These are phyloP conservation scores for Megalopta genalis DNA, from an alignment of 1,140 invertebrate species.

Conservation along the genomic window DNA sequence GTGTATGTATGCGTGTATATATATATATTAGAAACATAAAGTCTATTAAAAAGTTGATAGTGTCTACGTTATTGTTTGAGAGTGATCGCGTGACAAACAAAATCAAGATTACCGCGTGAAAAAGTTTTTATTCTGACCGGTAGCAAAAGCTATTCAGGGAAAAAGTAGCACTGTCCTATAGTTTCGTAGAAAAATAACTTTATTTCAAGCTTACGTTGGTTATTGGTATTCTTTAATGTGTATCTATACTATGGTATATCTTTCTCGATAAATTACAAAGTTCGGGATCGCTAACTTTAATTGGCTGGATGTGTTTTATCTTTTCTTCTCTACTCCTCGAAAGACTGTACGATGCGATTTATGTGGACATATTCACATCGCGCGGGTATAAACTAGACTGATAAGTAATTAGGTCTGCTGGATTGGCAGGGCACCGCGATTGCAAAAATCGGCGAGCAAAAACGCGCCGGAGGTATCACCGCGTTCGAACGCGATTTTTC, in stretches of 20 bases:
- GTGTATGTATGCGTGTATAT: too few species aligned
- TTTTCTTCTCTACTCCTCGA: conserved; percentile 52
- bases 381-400: conserved; percentile 56
- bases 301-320: conserved; percentile 25
- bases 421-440: conserved; percentile 54
- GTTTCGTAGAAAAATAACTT: conserved; percentile 69
- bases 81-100: not conserved
- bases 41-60: conserved; percentile 1
- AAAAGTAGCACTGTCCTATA: conserved; percentile 63
- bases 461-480: not conserved
- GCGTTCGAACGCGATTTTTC: conserved; percentile 46
- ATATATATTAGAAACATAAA: not conserved
- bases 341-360: conserved; percentile 53
- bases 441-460: conserved; percentile 45
- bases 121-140: conserved; percentile 37
- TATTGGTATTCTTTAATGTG: not conserved
- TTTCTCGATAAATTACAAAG: conserved; percentile 65
- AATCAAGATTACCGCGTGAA: not conserved
- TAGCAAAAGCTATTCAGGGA: conserved; percentile 55
- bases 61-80: conserved; percentile 8
- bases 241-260: conserved; percentile 5
- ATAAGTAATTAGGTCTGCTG: conserved; percentile 53
- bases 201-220: conserved; percentile 63
- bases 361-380: conserved; percentile 50
- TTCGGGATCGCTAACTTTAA: conserved; percentile 63